Conservation (phyloP, 1,140 invertebrate species). For the Ylistrum balloti region DNA sequence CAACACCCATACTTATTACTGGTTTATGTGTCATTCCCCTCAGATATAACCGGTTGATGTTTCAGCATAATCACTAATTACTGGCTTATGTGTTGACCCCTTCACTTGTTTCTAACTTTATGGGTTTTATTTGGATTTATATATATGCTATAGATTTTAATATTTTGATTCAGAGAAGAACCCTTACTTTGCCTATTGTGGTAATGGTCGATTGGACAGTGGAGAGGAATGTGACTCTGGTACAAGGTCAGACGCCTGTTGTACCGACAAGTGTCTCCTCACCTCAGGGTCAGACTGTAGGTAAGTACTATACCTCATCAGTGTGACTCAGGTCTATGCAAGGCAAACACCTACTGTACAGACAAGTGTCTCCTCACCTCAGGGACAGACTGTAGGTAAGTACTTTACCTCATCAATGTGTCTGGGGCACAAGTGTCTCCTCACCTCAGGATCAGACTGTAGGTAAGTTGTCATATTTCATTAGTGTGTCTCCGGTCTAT, state of each 20-base stretch:
- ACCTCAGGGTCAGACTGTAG: not conserved
- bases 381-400: not conserved
- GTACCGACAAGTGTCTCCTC: not conserved
- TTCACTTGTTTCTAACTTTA: too few species aligned
- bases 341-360: not conserved
- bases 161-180: not conserved
- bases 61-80: too few species aligned
- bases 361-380: not conserved
- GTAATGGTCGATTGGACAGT: not conserved
- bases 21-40: too few species aligned
- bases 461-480: not conserved
- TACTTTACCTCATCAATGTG: too few species aligned
- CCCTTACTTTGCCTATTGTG: not conserved
- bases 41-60: too few species aligned
- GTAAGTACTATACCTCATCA: not conserved
- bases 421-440: not conserved
- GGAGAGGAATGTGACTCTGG: conserved; percentile 11
- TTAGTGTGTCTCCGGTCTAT: not conserved
- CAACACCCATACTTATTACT: too few species aligned
- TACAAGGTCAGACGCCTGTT: not conserved
- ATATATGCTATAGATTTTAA: too few species aligned
- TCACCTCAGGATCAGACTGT: not conserved
- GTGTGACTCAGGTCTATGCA: not conserved
- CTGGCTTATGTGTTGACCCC: too few species aligned
- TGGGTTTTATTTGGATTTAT: too few species aligned